Evolutionary conservation across 23 tunicate species (phyloP).

Genomic region (Styela plicata): DNA sequence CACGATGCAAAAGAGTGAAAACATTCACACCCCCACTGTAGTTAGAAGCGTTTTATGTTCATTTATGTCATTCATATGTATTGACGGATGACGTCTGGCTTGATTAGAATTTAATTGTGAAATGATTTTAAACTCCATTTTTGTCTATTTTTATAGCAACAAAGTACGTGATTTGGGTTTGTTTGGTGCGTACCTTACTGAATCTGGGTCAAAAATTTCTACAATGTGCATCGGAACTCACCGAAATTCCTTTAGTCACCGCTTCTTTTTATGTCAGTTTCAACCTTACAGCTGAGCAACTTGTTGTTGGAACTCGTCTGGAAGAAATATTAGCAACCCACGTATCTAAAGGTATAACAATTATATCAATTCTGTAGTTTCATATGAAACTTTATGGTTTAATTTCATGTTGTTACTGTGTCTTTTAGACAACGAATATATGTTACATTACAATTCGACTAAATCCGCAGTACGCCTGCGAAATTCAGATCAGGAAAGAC

Average conservation of each 20-base stretch:
- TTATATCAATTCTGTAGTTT: background rate
- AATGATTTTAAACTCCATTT: too few relatives aligned
- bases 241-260: slow-evolving; percentile 81
- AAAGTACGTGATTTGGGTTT: slow-evolving; percentile 92
- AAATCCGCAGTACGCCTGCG: too few relatives aligned
- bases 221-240: slow-evolving; percentile 69
- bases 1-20: too few relatives aligned
- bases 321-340: slow-evolving; percentile 85
- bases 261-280: slow-evolving; percentile 58
- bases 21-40: too few relatives aligned
- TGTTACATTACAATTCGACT: too few relatives aligned
- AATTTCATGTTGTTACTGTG: background rate
- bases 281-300: slow-evolving; percentile 80
- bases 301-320: slow-evolving; percentile 46
- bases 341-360: slow-evolving; percentile 64
- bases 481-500: too few relatives aligned
- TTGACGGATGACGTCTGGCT: too few relatives aligned
- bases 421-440: too few relatives aligned
- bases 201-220: slow-evolving; percentile 92
- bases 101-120: too few relatives aligned
- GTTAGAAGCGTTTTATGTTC: too few relatives aligned
- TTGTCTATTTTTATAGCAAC: slow-evolving; percentile 33
- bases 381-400: background rate
- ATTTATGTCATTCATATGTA: too few relatives aligned
- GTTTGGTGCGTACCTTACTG: slow-evolving; percentile 75